A percentile compares a stretch with the other conserved stretches of the same genome.
phyloP scores from a whole-genome alignment of 2,888 invertebrate genomes.

The Noctuana brunneofusca region DNA sequence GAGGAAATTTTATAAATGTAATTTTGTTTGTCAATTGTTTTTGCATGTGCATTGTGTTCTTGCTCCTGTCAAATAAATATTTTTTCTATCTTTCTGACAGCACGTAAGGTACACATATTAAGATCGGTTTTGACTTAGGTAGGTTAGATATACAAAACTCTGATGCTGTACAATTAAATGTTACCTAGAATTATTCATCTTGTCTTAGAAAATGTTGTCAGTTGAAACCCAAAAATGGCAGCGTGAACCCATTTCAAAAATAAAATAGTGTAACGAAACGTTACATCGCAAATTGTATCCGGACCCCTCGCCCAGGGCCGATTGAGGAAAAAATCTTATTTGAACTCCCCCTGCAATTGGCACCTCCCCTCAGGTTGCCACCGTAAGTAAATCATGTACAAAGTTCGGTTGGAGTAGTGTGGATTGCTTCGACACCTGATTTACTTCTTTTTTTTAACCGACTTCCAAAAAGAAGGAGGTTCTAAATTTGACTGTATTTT shows the following conservation, averaged over 20 bases:
- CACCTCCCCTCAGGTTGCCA: constrained; percentile 59
- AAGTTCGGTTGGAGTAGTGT: constrained; percentile 42
- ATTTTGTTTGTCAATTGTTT: no score
- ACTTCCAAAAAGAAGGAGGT: no score
- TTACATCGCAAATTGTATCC: constrained; percentile 65
- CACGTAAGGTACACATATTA: no score
- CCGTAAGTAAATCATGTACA: constrained; percentile 58
- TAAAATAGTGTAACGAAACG: constrained; percentile 30
- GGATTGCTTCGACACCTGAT: constrained; percentile 7
- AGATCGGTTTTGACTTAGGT: no score
- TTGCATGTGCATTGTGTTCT: no score
- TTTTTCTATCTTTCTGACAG: no score
- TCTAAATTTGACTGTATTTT: no score
- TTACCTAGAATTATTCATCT: not conserved
- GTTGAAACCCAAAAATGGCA: constrained; percentile 24
- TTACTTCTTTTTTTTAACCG: not conserved
- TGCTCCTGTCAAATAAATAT: no score
- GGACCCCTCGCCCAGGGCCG: constrained; percentile 46
- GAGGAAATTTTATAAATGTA: no score
- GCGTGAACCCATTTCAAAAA: constrained; percentile 14
- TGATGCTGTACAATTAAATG: no score
- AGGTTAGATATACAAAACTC: no score
- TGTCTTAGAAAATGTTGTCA: not conserved
- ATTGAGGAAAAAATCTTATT: constrained; percentile 82
- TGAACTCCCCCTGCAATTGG: constrained; percentile 69